phyloP scores from a whole-genome alignment of 1,140 invertebrate species.

The Zaprionus davidi region DNA sequence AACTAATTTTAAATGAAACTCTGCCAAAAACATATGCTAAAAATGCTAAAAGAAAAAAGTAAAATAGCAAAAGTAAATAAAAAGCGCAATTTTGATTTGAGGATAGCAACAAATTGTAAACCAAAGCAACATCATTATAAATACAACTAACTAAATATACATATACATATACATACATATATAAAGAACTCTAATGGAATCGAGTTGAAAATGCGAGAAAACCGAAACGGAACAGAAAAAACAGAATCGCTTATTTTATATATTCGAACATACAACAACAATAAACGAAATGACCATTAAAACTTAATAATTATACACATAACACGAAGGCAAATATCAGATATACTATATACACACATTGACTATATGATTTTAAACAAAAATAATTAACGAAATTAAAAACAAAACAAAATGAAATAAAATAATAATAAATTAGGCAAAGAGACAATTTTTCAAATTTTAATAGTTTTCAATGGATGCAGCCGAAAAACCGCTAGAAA shows the following conservation, averaged over 20 bases:
- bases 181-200: conserved; percentile 11
- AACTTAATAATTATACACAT: conserved; percentile 56
- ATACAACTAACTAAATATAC: conserved; percentile 57
- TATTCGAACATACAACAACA: conserved; percentile 73
- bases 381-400: neutral
- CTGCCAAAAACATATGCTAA: conserved; percentile 59
- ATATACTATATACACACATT: conserved; percentile 43
- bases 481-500: conserved; percentile 47
- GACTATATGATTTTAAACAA: conserved; percentile 69
- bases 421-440: conserved; percentile 30
- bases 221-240: conserved; percentile 5
- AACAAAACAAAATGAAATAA: neutral
- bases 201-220: conserved; percentile 10
- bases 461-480: conserved; percentile 60
- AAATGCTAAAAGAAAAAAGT: conserved; percentile 39
- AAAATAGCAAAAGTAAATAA: conserved; percentile 25
- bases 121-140: conserved; percentile 36
- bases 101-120: conserved; percentile 72
- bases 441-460: conserved; percentile 59
- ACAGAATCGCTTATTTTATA: conserved; percentile 72
- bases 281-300: conserved; percentile 72
- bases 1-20: conserved; percentile 47
- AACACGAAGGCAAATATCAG: conserved; percentile 33
- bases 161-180: conserved; percentile 41
- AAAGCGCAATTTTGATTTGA: conserved; percentile 48